Base-by-base conservation (phyloP, 1,140 invertebrate species). In the Drosophila funebris region DNA sequence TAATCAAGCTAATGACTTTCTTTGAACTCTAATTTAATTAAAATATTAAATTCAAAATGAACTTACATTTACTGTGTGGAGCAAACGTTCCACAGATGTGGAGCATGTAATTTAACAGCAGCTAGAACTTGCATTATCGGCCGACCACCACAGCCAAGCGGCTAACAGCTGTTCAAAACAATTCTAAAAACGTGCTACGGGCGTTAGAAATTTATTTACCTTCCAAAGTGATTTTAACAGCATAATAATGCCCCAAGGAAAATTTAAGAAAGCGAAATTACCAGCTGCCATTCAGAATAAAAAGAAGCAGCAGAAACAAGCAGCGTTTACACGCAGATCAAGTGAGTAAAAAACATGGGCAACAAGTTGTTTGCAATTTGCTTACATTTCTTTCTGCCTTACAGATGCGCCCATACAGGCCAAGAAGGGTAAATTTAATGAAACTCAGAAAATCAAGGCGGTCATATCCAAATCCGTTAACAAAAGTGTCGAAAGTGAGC, bases 391-490 rank as follows among this genome's bases (percentile, higher is more conserved):
- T 29, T 61, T 9, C 16, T 43, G 11, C 50, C 7, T 56, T 14
- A 6, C 36, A 92, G 91, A 94, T 92, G 92, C 93, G 29, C 94
- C 94, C 4, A 93, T 95, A 33, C 92, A 94, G 67, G 92, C 94
- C 0, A 95, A 94, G 76, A 95, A 95, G 73, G 68, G 90, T 8
- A 94, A 94, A 79, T 91, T 93, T 18, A 91, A 93, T 73, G 94
- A 94, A 78, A 78, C 92, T 0, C 92, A 93, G 33, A 95, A 94
- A 73, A 92, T 95, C 13, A 95, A 95, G 69, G 93, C 94, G 67
- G 92, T 93, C 9, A 93, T 95, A 20, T 93, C 94, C 0, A 95
- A 94, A 89, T 93, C 92, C 5, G 93, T 95, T 0, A 95, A 95
- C 76, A 93, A 93, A 80, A 91, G 93, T 2, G 92, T 94, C 16